Conservation (phyloP, 2,888 invertebrate genomes). For the Drosophila mayaguana region DNA sequence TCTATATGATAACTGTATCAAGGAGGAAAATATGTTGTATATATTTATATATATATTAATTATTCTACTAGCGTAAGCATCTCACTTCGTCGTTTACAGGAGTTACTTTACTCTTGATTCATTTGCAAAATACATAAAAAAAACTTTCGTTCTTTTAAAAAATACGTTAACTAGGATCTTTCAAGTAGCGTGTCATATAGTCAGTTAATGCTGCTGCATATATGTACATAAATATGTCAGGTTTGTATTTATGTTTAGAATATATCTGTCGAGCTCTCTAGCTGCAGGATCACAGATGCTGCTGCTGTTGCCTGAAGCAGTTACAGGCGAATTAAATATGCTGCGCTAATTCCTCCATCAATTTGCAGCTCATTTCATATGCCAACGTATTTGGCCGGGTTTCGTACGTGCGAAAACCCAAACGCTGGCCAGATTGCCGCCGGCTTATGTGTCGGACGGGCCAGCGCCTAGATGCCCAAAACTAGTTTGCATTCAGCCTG, state of each 20-base stretch:
- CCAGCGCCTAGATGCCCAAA: conserved; percentile 21
- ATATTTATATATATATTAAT: no score
- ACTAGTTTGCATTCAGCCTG: conserved; percentile 69
- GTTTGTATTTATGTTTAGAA: no score
- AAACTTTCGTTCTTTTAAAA: no score
- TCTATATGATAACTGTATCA: no score
- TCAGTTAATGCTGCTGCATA: neutral
- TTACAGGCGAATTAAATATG: conserved; percentile 69
- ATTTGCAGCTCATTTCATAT: conserved; percentile 81
- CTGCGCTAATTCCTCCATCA: conserved; percentile 80
- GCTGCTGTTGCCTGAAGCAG: conserved; percentile 17
- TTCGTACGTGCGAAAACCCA: conserved; percentile 59
- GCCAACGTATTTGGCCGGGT: conserved; percentile 68
- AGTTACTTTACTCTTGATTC: no score
- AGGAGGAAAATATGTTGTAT: no score
- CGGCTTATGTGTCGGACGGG: conserved; percentile 48
- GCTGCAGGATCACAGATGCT: conserved; percentile 8
- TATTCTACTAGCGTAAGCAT: no score
- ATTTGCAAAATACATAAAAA: no score
- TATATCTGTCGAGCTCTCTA: neutral
- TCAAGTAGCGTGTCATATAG: neutral
- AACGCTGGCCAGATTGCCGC: conserved; percentile 56
- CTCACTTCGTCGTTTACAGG: no score
- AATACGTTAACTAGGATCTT: no score
- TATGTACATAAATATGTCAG: neutral